phyloP scores from a whole-genome alignment of 2,888 invertebrate genomes.

The Gandaritis pyraliata region DNA sequence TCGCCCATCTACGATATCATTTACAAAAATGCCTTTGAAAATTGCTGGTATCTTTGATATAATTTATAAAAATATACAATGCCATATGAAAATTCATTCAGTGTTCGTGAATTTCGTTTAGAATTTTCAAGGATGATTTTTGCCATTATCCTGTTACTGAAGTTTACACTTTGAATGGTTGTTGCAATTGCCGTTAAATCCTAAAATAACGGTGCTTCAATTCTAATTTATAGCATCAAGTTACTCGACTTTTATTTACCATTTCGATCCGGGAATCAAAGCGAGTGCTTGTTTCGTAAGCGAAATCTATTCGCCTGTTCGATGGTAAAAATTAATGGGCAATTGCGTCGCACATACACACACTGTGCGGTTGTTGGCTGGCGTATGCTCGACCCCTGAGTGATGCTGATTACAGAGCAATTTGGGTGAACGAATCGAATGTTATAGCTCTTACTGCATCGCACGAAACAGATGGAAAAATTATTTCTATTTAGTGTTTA shows the following conservation, averaged over 20 bases:
- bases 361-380: constrained; percentile 32
- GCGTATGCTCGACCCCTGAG: constrained; percentile 27
- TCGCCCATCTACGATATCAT: too few relatives aligned
- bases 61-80: too few relatives aligned
- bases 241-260: constrained; percentile 39
- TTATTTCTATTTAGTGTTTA: neutral
- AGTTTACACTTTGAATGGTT: constrained; percentile 13
- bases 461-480: constrained; percentile 26
- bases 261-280: constrained; percentile 43
- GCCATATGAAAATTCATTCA: too few relatives aligned
- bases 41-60: too few relatives aligned
- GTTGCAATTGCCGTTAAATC: constrained; percentile 20
- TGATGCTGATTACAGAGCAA: constrained; percentile 49
- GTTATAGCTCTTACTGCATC: constrained; percentile 39
- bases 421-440: constrained; percentile 41
- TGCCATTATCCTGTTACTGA: constrained; percentile 8
- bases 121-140: neutral
- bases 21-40: too few relatives aligned
- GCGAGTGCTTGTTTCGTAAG: constrained; percentile 50
- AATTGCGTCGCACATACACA: constrained; percentile 45
- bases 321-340: constrained; percentile 52
- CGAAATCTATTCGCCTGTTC: constrained; percentile 47
- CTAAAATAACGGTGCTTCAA: constrained; percentile 18
- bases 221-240: constrained; percentile 22
- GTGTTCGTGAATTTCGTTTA: neutral